Conservation (phyloP, 53 echinoderm and acorn worm species). For the Actinopyga echinites region DNA sequence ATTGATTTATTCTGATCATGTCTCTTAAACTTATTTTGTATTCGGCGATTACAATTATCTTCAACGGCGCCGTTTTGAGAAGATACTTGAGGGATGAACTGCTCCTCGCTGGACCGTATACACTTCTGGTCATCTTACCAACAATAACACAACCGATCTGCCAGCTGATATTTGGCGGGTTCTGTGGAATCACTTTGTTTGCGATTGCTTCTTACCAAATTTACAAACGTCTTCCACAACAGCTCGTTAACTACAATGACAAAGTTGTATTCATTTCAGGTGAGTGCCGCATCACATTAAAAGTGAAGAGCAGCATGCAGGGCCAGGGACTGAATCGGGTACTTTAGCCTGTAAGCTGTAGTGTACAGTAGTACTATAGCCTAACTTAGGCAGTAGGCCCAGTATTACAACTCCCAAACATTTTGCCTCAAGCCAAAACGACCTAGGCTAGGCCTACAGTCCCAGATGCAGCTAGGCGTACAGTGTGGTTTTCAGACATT, state of each 20-base stretch:
- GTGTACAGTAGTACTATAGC: too few species aligned
- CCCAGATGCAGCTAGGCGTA: too few species aligned
- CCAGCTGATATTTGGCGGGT: constrained; percentile 88
- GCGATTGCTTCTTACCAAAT: constrained; percentile 78
- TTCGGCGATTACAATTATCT: constrained; percentile 81
- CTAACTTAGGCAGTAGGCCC: too few species aligned
- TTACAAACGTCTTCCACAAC: constrained; percentile 82
- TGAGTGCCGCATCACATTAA: constrained; percentile 13
- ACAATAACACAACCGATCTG: constrained; percentile 87
- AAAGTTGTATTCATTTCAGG: constrained; percentile 87
- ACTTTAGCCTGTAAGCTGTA: too few species aligned
- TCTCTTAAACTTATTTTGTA: constrained; percentile 81
- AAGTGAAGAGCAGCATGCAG: too few species aligned
- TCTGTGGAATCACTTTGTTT: constrained; percentile 81
- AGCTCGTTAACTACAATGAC: constrained; percentile 61
- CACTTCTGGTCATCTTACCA: constrained; percentile 76
- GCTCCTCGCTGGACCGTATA: constrained; percentile 77
- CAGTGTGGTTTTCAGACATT: too few species aligned
- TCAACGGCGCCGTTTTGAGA: constrained; percentile 85
- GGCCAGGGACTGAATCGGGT: too few species aligned
- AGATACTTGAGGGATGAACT: constrained; percentile 83
- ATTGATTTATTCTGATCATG: constrained; percentile 17
- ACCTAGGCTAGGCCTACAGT: too few species aligned
- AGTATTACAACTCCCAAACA: too few species aligned
- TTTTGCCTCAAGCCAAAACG: too few species aligned